Percentiles rank a stretch among this genome's conserved stretches.
phyloP scores from a whole-genome alignment of 2,888 invertebrate species.

The Orthosia gracilis region DNA sequence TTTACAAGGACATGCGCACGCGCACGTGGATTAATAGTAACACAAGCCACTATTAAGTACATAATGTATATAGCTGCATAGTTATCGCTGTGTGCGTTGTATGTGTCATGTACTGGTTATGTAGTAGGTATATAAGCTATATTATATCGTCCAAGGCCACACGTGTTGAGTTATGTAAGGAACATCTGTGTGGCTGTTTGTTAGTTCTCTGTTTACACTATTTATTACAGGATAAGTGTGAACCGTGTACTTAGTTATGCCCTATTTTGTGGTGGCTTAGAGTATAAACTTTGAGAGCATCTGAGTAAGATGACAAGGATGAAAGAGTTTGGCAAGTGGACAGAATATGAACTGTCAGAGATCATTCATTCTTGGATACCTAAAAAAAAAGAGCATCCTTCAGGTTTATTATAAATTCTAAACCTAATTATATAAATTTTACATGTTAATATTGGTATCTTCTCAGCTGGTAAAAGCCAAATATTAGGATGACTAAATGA shows the following conservation, averaged over 20 bases:
- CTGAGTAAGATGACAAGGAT: not conserved
- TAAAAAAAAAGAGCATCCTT: not conserved
- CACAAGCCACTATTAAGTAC: slow-evolving; percentile 36
- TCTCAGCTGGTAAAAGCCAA: no score
- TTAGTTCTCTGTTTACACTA: slow-evolving; percentile 32
- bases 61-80: slow-evolving; percentile 1
- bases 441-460: no score
- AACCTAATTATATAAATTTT: no score
- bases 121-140: slow-evolving; percentile 47
- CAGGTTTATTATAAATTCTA: no score
- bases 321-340: not conserved
- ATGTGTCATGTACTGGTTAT: slow-evolving; percentile 31
- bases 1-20: slow-evolving; percentile 24
- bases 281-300: not conserved
- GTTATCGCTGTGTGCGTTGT: slow-evolving; percentile 12
- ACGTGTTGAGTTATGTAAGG: slow-evolving; percentile 64
- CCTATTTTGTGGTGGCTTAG: not conserved
- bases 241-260: not conserved
- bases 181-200: slow-evolving; percentile 35
- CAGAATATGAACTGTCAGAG: no score
- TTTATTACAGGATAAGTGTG: slow-evolving; percentile 15
- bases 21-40: slow-evolving; percentile 52
- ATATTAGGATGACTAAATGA: no score
- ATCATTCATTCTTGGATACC: no score
- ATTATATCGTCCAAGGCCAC: slow-evolving; percentile 63